Evolutionary conservation across 2,113 vertebrate species (phyloP).

Genomic region (Oceanodroma tethys): DNA sequence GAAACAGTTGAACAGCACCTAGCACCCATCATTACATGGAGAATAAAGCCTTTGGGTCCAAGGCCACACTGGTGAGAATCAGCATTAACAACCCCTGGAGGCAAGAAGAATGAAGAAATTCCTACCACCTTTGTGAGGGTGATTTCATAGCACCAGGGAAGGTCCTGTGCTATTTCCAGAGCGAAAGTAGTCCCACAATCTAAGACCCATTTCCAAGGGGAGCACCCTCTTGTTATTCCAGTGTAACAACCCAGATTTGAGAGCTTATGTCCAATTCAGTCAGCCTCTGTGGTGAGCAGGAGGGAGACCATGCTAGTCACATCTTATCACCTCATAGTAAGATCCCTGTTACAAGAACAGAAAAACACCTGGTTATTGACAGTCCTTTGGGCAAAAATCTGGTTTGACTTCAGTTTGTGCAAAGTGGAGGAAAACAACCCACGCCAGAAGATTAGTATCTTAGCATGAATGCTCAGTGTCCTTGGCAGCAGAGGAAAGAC

Average conservation of each 20-base stretch:
- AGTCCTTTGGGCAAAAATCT: background rate
- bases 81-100: background rate
- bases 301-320: background rate
- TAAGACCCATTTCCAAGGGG: background rate
- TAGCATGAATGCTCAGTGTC: background rate
- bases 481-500: background rate
- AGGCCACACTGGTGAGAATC: background rate
- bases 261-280: background rate
- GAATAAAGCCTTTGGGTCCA: background rate
- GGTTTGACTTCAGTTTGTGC: background rate
- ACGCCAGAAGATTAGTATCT: background rate
- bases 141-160: background rate
- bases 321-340: background rate
- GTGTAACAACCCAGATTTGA: background rate
- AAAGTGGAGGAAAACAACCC: background rate
- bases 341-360: background rate
- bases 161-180: background rate
- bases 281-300: background rate
- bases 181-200: background rate
- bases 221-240: background rate
- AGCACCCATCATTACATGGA: background rate
- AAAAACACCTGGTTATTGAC: background rate
- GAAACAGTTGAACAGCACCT: background rate
- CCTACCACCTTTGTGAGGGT: background rate
- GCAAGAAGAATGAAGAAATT: background rate